Base-by-base conservation (phyloP, 2,888 invertebrate genomes). In the Neoitamus cyanurus region DNA sequence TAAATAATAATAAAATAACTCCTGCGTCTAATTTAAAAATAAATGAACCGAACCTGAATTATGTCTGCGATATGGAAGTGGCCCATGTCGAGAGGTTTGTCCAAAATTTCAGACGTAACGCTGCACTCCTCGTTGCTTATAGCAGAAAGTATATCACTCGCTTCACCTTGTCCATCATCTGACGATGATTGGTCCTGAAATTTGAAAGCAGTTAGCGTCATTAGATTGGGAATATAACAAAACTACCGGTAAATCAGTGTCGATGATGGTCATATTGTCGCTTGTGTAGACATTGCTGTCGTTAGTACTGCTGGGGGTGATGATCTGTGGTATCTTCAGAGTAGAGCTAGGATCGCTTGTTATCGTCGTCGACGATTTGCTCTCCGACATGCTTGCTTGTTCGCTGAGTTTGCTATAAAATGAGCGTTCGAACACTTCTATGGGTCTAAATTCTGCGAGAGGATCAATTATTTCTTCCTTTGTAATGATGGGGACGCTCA, bases 41-140 rank as follows among this genome's bases (percentile, higher is more conserved):
- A 34, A 7, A 31, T 13, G 13, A 73, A 9, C 2, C 37, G 30
- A 84, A 91, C 91, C 88, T 91, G 91, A 83, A 91, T 88, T 31
- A 91, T 88, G 75, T 91, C 91, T 3, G 90, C 90, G 15, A 91
- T 86, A n/a, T 88, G 89, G 25, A 88, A 86, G 15, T 85, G 84
- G n/a, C 84, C 42, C 36, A 85, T 89, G 88, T 87, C 87, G 7
- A 86, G 70, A 25, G 86, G 86, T 84, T 93, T 92, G 86, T 94
- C 94, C 73, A 94, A 92, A 42, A 94, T 94, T 89, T 95, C 95
- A 2, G 95, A 95, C 83, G 93, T 93, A 87, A 95, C 93, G 90
- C 95, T 95, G 89, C 93, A 94, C 89, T 95, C 95, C 88, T 95
- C 95, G 89, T 94, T 95, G 90, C 95, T 94, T 36, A 93, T 92